Percentiles rank a stretch among this genome's conserved stretches.
Evolutionary conservation across 1,140 invertebrate genomes (phyloP).

Genomic region (Pseudachorutes palmiensis): DNA sequence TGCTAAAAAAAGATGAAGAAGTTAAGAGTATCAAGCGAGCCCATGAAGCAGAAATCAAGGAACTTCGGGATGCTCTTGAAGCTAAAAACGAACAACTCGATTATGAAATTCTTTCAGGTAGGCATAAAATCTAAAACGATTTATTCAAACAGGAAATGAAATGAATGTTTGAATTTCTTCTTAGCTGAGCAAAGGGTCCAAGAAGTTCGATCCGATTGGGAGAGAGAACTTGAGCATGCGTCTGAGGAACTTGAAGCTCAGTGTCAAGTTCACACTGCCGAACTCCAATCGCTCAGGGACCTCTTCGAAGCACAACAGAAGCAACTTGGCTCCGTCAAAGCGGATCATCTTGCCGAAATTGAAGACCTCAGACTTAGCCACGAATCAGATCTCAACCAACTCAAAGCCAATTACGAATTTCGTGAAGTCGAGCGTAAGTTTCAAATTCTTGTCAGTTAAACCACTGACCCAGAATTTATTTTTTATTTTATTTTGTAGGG

Average conservation of each 20-base stretch:
- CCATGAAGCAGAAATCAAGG: neutral
- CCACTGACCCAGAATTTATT: neutral
- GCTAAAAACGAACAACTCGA: too few relatives aligned
- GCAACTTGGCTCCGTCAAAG: neutral
- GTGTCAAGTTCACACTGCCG: neutral
- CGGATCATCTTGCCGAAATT: neutral
- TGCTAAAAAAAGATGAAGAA: too few relatives aligned
- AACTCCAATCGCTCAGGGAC: neutral
- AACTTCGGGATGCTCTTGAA: neutral
- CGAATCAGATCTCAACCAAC: constrained; percentile 1
- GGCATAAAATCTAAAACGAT: too few relatives aligned
- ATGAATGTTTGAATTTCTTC: neutral
- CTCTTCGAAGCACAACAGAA: neutral
- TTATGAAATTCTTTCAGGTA: too few relatives aligned
- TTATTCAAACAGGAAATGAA: too few relatives aligned
- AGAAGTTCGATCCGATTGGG: neutral
- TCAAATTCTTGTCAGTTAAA: neutral
- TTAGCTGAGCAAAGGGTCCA: neutral
- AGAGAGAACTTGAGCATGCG: neutral
- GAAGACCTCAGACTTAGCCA: neutral
- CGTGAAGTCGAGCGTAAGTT: neutral
- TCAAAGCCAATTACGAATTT: neutral
- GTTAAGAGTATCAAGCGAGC: neutral
- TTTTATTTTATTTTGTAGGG: neutral
- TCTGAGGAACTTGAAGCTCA: neutral